Evolutionary conservation across 2,113 vertebrate genomes (phyloP).

Genomic region (Morphnarchus princeps): DNA sequence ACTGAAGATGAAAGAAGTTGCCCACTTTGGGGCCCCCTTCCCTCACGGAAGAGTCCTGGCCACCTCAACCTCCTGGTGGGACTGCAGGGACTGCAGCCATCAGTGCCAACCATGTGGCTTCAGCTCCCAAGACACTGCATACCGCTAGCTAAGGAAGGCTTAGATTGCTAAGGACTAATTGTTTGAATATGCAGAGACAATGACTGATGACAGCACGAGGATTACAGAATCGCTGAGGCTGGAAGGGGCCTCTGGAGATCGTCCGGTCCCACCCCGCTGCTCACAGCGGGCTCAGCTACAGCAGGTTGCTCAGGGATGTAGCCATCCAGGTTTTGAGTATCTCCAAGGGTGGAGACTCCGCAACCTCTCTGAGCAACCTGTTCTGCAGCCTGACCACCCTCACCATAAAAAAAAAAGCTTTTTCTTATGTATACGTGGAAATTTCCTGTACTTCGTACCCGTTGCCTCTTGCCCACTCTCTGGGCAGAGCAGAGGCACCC

Average conservation of each 20-base stretch:
- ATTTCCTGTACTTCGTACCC: not conserved
- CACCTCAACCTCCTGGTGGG: not conserved
- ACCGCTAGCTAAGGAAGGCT: not conserved
- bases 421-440: not conserved
- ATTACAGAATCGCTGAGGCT: not conserved
- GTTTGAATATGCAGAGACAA: not conserved
- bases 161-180: not conserved
- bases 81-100: not conserved
- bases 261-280: not conserved
- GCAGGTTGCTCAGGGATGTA: not conserved
- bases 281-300: not conserved
- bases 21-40: not conserved
- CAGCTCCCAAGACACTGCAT: not conserved
- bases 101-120: not conserved
- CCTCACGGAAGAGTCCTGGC: not conserved
- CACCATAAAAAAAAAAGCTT: not conserved
- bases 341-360: not conserved
- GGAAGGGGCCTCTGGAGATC: not conserved
- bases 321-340: not conserved
- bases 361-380: not conserved
- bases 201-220: not conserved
- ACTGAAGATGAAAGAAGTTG: not conserved
- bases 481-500: not conserved
- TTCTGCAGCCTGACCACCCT: not conserved
- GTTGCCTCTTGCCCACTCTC: not conserved